Percentiles rank a stretch among this genome's conserved stretches.
Conservation (phyloP, 2,888 invertebrate genomes). For the Physocephala rufipes region DNA sequence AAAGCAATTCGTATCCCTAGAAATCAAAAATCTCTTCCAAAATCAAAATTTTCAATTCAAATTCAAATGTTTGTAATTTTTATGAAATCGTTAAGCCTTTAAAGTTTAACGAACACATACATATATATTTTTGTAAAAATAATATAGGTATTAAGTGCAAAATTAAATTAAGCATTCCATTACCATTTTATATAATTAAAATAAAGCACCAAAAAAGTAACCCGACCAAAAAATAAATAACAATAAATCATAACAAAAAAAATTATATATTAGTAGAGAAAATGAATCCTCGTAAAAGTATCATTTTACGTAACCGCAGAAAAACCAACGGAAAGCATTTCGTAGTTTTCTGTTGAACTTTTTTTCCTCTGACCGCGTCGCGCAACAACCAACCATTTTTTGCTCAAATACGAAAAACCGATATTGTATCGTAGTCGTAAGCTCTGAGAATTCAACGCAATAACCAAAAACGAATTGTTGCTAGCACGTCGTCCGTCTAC, state of each 20-base stretch:
- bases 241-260: not conserved
- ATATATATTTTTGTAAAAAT: too few species aligned
- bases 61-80: too few species aligned
- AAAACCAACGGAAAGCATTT: slow-evolving; percentile 22
- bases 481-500: too few species aligned
- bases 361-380: slow-evolving; percentile 15
- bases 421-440: too few species aligned
- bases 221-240: too few species aligned
- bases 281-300: slow-evolving; percentile 7
- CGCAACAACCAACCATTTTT: slow-evolving; percentile 31
- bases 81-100: too few species aligned
- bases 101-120: too few species aligned
- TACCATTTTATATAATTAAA: slow-evolving; percentile 15
- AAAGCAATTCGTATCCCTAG: too few species aligned
- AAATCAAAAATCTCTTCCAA: too few species aligned
- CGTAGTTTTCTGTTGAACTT: slow-evolving; percentile 7
- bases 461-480: not conserved
- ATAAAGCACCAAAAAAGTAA: not conserved
- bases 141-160: slow-evolving; percentile 15
- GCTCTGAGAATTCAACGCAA: not conserved
- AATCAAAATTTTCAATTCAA: too few species aligned
- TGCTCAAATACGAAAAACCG: slow-evolving; percentile 10
- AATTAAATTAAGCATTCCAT: slow-evolving; percentile 25
- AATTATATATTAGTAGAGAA: not conserved
- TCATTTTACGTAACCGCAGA: slow-evolving; percentile 26